Evolutionary conservation across 1,140 invertebrate species (phyloP).

Genomic region (Drosophila subpulchrella): DNA sequence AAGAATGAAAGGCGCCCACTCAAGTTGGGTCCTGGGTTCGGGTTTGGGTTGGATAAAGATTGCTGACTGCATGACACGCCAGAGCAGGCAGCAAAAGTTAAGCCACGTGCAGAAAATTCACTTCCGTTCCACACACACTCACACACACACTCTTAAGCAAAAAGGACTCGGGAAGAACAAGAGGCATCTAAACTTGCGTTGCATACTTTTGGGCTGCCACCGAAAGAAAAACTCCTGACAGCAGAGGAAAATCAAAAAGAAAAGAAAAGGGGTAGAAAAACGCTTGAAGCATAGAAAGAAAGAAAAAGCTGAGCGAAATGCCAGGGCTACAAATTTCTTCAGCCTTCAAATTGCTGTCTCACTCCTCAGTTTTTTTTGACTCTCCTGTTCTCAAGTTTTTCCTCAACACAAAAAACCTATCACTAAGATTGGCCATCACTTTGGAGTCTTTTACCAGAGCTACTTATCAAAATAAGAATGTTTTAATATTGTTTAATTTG

Average conservation of each 20-base stretch:
- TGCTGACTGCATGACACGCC: conserved; percentile 63
- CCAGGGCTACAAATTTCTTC: conserved; percentile 38
- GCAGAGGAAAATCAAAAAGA: conserved; percentile 18
- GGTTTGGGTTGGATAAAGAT: conserved; percentile 22
- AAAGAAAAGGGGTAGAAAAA: conserved; percentile 1
- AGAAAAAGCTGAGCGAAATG: conserved; percentile 3
- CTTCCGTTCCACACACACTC: conserved; percentile 39
- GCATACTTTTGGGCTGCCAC: conserved; percentile 61
- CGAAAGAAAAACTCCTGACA: conserved; percentile 37
- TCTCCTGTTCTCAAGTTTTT: conserved; percentile 18
- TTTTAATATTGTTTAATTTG: too few species aligned
- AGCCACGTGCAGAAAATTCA: conserved; percentile 73
- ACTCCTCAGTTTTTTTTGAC: conserved; percentile 8
- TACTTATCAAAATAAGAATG: background rate
- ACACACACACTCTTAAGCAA: background rate
- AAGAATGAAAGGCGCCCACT: conserved; percentile 34
- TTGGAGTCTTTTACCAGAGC: background rate
- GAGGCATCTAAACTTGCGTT: conserved; percentile 55
- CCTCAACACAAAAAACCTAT: conserved; percentile 11
- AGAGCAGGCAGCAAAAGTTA: conserved; percentile 60
- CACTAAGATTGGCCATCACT: conserved; percentile 25
- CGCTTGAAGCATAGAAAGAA: conserved; percentile 1
- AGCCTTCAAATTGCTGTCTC: conserved; percentile 32
- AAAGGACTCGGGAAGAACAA: conserved; percentile 19
- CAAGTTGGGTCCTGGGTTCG: background rate